These are phyloP conservation scores for Bombus pyrosoma DNA, from an alignment of 1,140 invertebrate species.

Conservation along the genomic window DNA sequence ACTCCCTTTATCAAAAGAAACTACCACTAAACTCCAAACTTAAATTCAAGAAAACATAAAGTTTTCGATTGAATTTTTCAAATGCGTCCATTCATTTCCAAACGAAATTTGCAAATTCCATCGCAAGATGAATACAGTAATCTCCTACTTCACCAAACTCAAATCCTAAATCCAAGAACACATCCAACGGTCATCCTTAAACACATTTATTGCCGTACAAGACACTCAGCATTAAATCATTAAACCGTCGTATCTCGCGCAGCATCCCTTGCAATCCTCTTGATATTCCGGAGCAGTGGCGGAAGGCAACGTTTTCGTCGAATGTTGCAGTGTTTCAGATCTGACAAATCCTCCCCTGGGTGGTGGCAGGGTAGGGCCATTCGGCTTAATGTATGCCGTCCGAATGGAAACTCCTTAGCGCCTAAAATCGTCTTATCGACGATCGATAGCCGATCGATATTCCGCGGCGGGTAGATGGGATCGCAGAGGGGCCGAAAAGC, in stretches of 20 bases:
- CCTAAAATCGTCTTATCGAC: constrained; percentile 79
- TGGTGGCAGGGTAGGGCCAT: constrained; percentile 36
- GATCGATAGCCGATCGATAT: constrained; percentile 79
- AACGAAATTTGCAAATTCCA: too few species aligned
- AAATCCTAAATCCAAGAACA: not conserved
- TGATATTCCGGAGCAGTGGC: not conserved
- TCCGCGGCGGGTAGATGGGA: constrained; percentile 73
- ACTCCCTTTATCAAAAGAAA: too few species aligned
- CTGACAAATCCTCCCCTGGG: constrained; percentile 57
- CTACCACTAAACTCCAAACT: too few species aligned
- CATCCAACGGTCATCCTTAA: too few species aligned
- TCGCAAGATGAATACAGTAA: too few species aligned
- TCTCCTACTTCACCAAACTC: not conserved
- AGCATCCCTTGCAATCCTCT: not conserved
- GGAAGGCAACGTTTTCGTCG: not conserved
- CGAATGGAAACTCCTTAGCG: constrained; percentile 78
- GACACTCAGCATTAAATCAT: too few species aligned
- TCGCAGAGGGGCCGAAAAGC: constrained; percentile 74
- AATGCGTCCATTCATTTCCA: too few species aligned
- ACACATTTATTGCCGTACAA: too few species aligned
- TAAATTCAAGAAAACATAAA: too few species aligned
- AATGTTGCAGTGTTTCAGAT: not conserved
- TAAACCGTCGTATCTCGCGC: too few species aligned
- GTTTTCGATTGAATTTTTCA: too few species aligned
- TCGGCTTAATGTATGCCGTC: constrained; percentile 73